Percentiles rank a stretch among this genome's conserved stretches.
Evolutionary conservation across 2,797 vertebrate species (phyloP).

Genomic region (Dromococcyx pavoninus): DNA sequence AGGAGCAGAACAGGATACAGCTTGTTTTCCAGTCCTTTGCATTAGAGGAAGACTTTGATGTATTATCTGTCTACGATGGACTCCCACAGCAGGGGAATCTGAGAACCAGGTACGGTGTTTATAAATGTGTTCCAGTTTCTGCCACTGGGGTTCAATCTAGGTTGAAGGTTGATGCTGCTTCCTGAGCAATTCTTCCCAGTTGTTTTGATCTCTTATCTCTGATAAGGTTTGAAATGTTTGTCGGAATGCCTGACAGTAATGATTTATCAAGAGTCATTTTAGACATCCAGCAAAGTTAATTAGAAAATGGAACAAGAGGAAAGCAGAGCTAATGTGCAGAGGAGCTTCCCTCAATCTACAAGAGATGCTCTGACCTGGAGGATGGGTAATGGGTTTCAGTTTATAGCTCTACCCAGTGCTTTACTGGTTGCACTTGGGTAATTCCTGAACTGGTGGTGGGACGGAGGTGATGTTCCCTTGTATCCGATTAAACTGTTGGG

Average conservation of each 20-base stretch:
- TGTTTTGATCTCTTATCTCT: conserved; percentile 43
- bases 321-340: neutral
- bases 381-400: neutral
- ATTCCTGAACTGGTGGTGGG: neutral
- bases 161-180: neutral
- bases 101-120: conserved; percentile 85
- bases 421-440: neutral
- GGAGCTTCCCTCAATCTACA: neutral
- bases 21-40: conserved; percentile 98
- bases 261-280: conserved; percentile 20
- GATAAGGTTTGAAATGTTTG: conserved; percentile 55
- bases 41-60: conserved; percentile 97
- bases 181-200: neutral
- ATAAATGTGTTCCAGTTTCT: neutral
- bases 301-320: conserved; percentile 14
- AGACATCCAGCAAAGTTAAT: conserved; percentile 48
- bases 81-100: conserved; percentile 90
- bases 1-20: conserved; percentile 96
- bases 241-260: conserved; percentile 15
- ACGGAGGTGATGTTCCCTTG: neutral
- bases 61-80: conserved; percentile 94
- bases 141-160: neutral
- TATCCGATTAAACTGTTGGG: neutral
- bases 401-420: neutral
- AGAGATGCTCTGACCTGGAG: neutral